Evolutionary conservation across 2,113 vertebrate genomes (phyloP).

Genomic region (Bubalus kerabau): DNA sequence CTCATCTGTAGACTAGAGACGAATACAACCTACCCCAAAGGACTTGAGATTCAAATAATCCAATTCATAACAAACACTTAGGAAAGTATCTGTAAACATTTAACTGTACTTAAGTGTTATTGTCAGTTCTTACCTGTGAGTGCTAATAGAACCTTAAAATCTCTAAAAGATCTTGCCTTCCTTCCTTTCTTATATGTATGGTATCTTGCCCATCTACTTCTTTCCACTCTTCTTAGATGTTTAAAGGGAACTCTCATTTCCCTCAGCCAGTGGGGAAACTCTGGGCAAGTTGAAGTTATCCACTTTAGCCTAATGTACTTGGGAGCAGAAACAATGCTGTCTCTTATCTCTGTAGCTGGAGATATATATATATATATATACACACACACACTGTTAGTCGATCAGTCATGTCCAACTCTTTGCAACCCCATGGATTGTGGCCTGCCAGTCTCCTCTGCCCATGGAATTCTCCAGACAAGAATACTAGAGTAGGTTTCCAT

Average conservation of each 20-base stretch:
- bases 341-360: not conserved
- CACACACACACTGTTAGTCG: not conserved
- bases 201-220: not conserved
- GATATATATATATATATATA: not conserved
- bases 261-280: constrained; percentile 37
- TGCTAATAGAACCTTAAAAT: not conserved
- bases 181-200: not conserved
- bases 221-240: not conserved
- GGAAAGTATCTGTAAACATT: not conserved
- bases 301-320: not conserved
- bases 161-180: not conserved
- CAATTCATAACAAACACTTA: not conserved
- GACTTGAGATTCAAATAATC: not conserved
- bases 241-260: not conserved
- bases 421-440: not conserved
- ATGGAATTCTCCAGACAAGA: not conserved
- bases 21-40: not conserved
- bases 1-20: not conserved
- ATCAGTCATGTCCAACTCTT: not conserved
- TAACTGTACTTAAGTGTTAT: not conserved
- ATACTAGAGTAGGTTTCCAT: not conserved
- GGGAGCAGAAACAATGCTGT: not conserved
- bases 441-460: not conserved
- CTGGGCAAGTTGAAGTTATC: constrained; percentile 62
- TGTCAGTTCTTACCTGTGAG: not conserved